phyloP scores from a whole-genome alignment of 2,888 invertebrate species.

The Noctua janthe region DNA sequence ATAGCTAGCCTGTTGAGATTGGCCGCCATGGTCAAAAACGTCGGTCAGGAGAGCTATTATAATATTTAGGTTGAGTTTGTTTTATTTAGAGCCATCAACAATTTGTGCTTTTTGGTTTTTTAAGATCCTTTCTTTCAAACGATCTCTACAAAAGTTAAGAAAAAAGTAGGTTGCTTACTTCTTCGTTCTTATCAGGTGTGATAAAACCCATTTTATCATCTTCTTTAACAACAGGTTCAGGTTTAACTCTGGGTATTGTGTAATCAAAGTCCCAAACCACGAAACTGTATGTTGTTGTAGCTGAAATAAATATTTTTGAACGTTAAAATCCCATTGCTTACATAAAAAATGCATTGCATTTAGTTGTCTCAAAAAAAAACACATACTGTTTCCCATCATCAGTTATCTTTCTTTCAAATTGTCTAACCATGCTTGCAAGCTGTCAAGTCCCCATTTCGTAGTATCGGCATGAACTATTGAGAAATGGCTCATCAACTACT shows the following conservation, averaged over 20 bases:
- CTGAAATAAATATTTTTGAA: constrained; percentile 72
- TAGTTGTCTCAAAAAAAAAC: too few species aligned
- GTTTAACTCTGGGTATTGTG: constrained; percentile 82
- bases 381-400: too few species aligned
- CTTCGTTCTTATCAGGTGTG: constrained; percentile 32
- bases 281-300: constrained; percentile 95
- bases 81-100: not conserved
- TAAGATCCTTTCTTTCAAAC: not conserved
- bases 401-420: too few species aligned
- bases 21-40: not conserved
- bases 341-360: too few species aligned
- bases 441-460: too few species aligned
- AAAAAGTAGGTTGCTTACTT: constrained; percentile 42
- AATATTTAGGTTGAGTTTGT: not conserved
- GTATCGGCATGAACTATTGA: too few species aligned
- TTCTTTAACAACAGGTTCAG: constrained; percentile 74
- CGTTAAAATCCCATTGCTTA: not conserved
- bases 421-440: too few species aligned
- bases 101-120: not conserved
- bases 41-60: not conserved
- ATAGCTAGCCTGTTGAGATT: not conserved
- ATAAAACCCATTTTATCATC: constrained; percentile 69
- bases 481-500: too few species aligned
- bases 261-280: constrained; percentile 94
- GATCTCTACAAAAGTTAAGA: not conserved